These are phyloP conservation scores for Brachycybe producta DNA, from an alignment of 2,888 invertebrate species.

Conservation along the genomic window DNA sequence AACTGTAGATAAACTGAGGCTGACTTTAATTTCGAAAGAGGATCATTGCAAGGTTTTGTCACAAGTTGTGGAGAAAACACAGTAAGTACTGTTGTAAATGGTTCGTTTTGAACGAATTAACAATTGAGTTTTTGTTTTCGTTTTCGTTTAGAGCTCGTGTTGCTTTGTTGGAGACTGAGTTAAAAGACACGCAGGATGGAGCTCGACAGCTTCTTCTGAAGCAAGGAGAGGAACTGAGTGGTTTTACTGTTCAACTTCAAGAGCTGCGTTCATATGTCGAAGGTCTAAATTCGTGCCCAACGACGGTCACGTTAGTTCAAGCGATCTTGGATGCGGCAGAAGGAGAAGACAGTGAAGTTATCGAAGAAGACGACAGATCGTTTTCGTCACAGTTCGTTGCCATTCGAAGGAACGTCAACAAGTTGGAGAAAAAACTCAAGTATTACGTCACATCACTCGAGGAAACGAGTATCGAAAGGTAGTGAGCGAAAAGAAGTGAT, in stretches of 20 bases:
- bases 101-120: neutral
- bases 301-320: neutral
- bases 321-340: slow-evolving; percentile 11
- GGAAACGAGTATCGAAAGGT: slow-evolving; percentile 4
- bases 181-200: slow-evolving; percentile 1
- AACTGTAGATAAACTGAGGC: slow-evolving; percentile 1
- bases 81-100: neutral
- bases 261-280: neutral
- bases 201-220: slow-evolving; percentile 47
- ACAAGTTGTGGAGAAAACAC: neutral
- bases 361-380: no score
- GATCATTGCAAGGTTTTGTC: slow-evolving; percentile 4
- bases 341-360: neutral
- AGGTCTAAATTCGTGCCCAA: neutral
- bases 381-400: neutral
- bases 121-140: no score
- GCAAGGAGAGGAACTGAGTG: slow-evolving; percentile 55
- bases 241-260: slow-evolving; percentile 44
- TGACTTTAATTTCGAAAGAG: slow-evolving; percentile 7
- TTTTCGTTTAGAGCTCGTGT: neutral
- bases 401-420: slow-evolving; percentile 3
- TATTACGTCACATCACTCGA: neutral
- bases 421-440: no score
- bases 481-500: neutral
- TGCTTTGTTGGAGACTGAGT: neutral